Percentiles rank a stretch among this genome's conserved stretches.
Evolutionary conservation across 1,140 invertebrate genomes (phyloP).

Genomic region (Phenacoccus solenopsis): DNA sequence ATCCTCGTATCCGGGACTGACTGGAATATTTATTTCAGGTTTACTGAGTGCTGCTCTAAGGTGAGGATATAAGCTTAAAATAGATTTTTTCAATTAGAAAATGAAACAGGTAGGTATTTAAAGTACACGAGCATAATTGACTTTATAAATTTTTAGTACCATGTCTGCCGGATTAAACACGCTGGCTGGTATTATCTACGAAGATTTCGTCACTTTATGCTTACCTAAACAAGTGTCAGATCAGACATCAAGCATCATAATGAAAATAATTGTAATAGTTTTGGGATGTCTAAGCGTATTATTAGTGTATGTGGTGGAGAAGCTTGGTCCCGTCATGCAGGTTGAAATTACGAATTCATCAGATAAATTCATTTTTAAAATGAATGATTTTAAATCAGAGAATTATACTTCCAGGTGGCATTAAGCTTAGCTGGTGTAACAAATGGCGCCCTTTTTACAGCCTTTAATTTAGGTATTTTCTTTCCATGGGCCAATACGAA

Average conservation of each 20-base stretch:
- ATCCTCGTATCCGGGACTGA: conserved; percentile 40
- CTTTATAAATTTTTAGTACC: conserved; percentile 43
- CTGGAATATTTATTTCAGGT: conserved; percentile 52
- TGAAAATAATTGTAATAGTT: conserved; percentile 51
- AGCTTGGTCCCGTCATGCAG: conserved; percentile 39
- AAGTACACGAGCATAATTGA: no score
- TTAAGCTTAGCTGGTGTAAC: conserved; percentile 77
- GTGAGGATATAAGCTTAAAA: no score
- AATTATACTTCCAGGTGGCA: conserved; percentile 43
- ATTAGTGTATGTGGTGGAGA: conserved; percentile 53
- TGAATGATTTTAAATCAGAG: no score
- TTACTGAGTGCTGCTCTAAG: conserved; percentile 55
- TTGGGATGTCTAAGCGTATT: conserved; percentile 47
- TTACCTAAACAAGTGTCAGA: conserved; percentile 38
- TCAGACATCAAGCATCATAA: conserved; percentile 44
- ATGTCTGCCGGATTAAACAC: conserved; percentile 69
- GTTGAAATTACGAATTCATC: no score
- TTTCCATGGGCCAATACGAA: conserved; percentile 54
- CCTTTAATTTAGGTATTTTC: conserved; percentile 79
- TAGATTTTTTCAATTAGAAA: no score
- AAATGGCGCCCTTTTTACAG: conserved; percentile 66
- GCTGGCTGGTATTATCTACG: conserved; percentile 65
- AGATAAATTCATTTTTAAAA: no score
- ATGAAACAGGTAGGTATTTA: no score
- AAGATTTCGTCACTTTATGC: conserved; percentile 56